phyloP scores from a whole-genome alignment of 37 sponge, comb jelly and placozoan genomes.

The Eunapius fragilis region DNA sequence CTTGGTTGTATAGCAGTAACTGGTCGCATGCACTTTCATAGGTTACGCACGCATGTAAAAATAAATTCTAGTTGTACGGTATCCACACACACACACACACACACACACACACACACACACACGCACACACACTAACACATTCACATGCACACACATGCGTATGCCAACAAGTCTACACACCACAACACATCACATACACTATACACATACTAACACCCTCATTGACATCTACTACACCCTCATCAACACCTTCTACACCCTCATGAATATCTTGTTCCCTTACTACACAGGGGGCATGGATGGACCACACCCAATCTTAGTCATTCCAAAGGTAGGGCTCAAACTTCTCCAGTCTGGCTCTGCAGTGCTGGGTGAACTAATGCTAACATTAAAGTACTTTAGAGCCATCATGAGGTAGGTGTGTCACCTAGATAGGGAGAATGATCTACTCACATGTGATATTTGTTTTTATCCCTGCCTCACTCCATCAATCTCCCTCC shows the following conservation, averaged over 20 bases:
- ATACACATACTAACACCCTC: neutral
- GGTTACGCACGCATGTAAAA: no score
- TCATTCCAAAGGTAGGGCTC: constrained; percentile 25
- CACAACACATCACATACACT: neutral
- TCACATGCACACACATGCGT: no score
- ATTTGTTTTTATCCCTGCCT: neutral
- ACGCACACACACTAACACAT: no score
- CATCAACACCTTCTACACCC: neutral
- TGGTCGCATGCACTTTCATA: no score
- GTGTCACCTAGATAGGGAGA: neutral
- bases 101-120: no score
- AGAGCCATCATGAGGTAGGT: constrained; percentile 30
- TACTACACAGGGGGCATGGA: constrained; percentile 25
- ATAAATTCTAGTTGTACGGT: no score
- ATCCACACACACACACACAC: no score
- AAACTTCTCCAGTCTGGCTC: constrained; percentile 3
- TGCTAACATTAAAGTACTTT: constrained; percentile 13
- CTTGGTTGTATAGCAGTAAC: neutral
- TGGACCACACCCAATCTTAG: constrained; percentile 19
- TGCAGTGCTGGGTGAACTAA: constrained; percentile 5
- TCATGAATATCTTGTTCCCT: neutral
- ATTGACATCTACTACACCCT: neutral
- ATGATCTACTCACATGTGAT: neutral
- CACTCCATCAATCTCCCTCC: neutral
- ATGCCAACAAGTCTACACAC: no score